A percentile compares a stretch with the other conserved stretches of the same genome.
These are phyloP conservation scores for Premnoplex brunnescens DNA, from an alignment of 2,797 vertebrate species.

Conservation along the genomic window DNA sequence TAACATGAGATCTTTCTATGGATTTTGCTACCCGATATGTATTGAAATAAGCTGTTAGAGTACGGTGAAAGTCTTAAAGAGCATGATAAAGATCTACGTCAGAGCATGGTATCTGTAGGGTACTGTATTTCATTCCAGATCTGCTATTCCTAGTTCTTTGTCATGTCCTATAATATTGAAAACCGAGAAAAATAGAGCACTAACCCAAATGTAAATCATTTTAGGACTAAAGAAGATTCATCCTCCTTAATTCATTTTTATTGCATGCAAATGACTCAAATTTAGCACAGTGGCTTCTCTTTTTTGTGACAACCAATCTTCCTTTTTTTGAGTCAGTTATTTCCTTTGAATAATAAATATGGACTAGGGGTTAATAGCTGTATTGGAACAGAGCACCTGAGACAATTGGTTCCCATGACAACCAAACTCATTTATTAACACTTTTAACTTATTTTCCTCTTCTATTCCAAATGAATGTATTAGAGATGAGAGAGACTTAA, in stretches of 20 bases:
- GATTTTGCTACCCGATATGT: neutral
- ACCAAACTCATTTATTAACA: slow-evolving; percentile 69
- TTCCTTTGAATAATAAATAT: slow-evolving; percentile 74
- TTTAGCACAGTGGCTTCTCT: slow-evolving; percentile 55
- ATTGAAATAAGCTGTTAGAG: neutral
- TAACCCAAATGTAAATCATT: slow-evolving; percentile 65
- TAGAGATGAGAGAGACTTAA: slow-evolving; percentile 43
- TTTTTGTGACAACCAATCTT: slow-evolving; percentile 71
- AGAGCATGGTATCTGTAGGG: neutral
- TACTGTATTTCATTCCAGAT: slow-evolving; percentile 2
- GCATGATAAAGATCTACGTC: neutral
- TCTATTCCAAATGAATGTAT: slow-evolving; percentile 32
- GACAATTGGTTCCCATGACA: slow-evolving; percentile 73
- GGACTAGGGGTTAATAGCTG: slow-evolving; percentile 67
- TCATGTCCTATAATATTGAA: neutral
- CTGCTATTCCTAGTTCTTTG: neutral
- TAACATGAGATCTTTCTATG: neutral
- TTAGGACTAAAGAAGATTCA: slow-evolving; percentile 32
- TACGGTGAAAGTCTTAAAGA: neutral
- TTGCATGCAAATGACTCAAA: slow-evolving; percentile 62
- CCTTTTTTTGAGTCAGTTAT: slow-evolving; percentile 62
- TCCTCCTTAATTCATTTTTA: slow-evolving; percentile 65
- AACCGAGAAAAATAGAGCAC: slow-evolving; percentile 35
- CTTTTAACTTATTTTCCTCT: slow-evolving; percentile 53
- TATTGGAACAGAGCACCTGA: slow-evolving; percentile 53